phyloP scores from a whole-genome alignment of 2,113 vertebrate genomes.

The Phyllostomus discolor region DNA sequence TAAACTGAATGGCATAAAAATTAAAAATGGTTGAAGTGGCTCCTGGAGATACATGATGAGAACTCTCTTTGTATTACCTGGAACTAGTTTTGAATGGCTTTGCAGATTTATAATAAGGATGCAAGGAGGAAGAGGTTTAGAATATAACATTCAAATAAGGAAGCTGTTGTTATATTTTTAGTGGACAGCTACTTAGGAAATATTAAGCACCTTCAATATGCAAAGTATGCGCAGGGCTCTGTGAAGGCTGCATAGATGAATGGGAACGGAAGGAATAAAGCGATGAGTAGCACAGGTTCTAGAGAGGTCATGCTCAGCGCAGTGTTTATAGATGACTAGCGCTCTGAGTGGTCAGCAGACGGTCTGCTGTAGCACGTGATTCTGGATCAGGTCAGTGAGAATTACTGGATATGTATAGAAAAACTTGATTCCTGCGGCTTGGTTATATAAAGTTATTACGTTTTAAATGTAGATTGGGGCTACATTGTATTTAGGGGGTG shows the following conservation, averaged over 20 bases:
- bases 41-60: background rate
- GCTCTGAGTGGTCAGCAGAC: background rate
- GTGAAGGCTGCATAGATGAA: background rate
- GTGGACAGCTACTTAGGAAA: background rate
- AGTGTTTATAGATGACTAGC: background rate
- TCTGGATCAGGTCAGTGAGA: background rate
- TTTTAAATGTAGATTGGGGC: background rate
- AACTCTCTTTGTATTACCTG: background rate
- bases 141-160: background rate
- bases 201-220: background rate
- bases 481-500: background rate
- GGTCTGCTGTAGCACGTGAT: background rate
- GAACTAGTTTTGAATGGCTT: background rate
- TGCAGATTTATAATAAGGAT: background rate
- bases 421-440: background rate
- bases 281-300: background rate
- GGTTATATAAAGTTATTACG: background rate
- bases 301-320: background rate
- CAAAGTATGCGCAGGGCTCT: background rate
- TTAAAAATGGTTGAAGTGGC: background rate
- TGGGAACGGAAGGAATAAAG: background rate
- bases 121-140: background rate
- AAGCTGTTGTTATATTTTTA: background rate
- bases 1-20: background rate
- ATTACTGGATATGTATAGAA: background rate